Percentiles rank a stretch among this genome's conserved stretches.
Conservation (phyloP, 30 jellyfish, hydroid and myxozoan genomes). For the Cassiopea xamachana region DNA sequence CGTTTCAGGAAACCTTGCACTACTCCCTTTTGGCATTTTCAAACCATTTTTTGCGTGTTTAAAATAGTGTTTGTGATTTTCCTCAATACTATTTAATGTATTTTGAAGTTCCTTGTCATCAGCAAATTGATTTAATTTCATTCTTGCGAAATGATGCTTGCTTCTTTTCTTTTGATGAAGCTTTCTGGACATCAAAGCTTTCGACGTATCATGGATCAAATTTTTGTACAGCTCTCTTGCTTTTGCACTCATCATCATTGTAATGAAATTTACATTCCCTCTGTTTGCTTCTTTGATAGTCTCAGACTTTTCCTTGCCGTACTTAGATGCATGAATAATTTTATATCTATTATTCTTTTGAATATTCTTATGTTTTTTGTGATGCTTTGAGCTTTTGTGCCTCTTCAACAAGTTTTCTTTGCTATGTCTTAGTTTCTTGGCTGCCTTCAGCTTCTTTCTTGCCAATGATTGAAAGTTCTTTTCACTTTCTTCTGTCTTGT, state of each 20-base stretch:
- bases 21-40: not conserved
- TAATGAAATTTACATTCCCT: not conserved
- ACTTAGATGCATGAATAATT: not conserved
- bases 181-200: constrained; percentile 50
- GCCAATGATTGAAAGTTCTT: not conserved
- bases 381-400: not conserved
- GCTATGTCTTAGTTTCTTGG: not conserved
- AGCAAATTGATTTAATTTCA: not conserved
- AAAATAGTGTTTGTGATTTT: not conserved
- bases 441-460: not conserved
- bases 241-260: constrained; percentile 57
- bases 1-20: not conserved
- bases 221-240: constrained; percentile 70
- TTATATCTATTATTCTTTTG: not conserved
- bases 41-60: not conserved
- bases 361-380: not conserved
- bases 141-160: constrained; percentile 5
- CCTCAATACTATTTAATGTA: not conserved
- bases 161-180: constrained; percentile 22
- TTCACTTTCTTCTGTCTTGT: not conserved
- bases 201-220: constrained; percentile 64
- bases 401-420: not conserved
- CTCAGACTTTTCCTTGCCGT: not conserved
- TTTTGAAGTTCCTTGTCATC: not conserved
- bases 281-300: not conserved